phyloP scores from a whole-genome alignment of 2,113 vertebrate species.

The Vanacampus margaritifer region DNA sequence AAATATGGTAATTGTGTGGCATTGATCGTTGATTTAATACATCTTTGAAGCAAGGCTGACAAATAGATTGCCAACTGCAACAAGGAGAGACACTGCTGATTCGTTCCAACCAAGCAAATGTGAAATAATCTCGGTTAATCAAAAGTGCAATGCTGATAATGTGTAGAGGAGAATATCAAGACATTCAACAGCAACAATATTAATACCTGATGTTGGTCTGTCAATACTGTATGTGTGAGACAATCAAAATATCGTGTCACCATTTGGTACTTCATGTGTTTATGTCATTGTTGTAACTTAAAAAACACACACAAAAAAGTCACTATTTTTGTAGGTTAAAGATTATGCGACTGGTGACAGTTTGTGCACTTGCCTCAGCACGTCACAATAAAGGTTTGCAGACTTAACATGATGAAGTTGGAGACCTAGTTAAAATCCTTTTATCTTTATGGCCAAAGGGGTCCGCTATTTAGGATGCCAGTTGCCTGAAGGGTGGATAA shows the following conservation, averaged over 20 bases:
- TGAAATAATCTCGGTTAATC: too few relatives aligned
- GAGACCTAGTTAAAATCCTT: conserved; percentile 31
- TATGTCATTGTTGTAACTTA: not conserved
- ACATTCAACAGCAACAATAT: too few relatives aligned
- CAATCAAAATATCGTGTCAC: too few relatives aligned
- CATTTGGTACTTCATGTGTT: too few relatives aligned
- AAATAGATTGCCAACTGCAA: not conserved
- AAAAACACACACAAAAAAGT: not conserved
- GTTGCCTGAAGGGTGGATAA: conserved; percentile 25
- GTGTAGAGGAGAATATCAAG: too few relatives aligned
- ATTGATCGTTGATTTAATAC: too few relatives aligned
- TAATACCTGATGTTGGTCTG: not conserved
- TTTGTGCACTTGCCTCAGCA: conserved; percentile 7
- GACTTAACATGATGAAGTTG: conserved; percentile 31
- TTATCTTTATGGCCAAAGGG: conserved; percentile 20
- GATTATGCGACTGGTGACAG: conserved; percentile 13
- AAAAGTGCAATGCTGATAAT: too few relatives aligned
- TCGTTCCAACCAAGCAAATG: not conserved
- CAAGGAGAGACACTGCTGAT: not conserved
- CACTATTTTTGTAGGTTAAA: not conserved
- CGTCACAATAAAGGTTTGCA: conserved; percentile 18
- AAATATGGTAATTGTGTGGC: too few relatives aligned
- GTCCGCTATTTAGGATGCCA: conserved; percentile 7
- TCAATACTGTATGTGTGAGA: not conserved
- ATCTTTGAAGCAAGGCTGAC: too few relatives aligned